A percentile compares a stretch with the other conserved stretches of the same genome.
Evolutionary conservation across 2,113 vertebrate genomes (phyloP).

Genomic region (zebrafish (Danio rerio)): DNA sequence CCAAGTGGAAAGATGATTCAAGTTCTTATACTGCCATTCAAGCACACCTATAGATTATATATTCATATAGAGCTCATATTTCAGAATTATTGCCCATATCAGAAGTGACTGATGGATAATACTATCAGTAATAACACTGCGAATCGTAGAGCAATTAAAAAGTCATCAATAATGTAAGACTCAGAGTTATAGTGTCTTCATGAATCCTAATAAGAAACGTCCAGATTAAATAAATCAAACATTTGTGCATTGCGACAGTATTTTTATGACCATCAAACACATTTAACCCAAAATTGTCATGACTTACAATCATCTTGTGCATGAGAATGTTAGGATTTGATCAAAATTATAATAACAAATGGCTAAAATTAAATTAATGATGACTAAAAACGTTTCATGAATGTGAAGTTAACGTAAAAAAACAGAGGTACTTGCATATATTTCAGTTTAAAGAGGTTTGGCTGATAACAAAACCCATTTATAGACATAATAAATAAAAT

Average conservation of each 20-base stretch:
- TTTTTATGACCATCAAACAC: background rate
- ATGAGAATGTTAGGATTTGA: background rate
- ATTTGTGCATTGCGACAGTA: background rate
- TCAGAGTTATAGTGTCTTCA: background rate
- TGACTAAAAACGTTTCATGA: no score
- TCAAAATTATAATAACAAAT: background rate
- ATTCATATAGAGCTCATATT: background rate
- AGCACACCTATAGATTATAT: background rate
- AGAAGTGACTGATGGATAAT: background rate
- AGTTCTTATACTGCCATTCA: conserved; percentile 1
- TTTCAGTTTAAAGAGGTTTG: no score
- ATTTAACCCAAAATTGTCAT: background rate
- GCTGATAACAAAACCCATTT: no score
- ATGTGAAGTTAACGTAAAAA: no score
- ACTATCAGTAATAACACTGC: conserved; percentile 21
- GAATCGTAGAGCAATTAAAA: background rate
- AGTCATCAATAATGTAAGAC: no score
- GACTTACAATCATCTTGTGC: background rate
- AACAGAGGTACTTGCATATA: no score
- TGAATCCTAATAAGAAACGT: background rate
- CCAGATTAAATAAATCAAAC: background rate
- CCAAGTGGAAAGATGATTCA: conserved; percentile 18
- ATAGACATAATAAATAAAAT: background rate
- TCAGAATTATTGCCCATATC: conserved; percentile 13
- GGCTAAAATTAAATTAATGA: no score